Evolutionary conservation across 2,113 vertebrate genomes (phyloP).

Genomic region (Callocephalon fimbriatum): DNA sequence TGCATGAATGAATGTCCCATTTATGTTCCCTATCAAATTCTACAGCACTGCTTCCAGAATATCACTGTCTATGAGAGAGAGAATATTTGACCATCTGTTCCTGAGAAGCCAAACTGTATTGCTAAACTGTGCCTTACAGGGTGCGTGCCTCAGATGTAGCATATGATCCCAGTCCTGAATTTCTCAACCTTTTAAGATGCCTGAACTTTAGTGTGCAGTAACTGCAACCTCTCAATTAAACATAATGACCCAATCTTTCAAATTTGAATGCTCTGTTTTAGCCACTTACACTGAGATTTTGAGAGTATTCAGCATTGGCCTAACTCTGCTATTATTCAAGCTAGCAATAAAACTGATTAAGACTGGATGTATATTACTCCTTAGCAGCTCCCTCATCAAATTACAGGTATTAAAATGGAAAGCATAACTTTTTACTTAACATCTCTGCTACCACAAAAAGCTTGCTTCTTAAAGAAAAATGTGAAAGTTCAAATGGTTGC

Average conservation of each 20-base stretch:
- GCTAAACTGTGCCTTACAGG: not conserved
- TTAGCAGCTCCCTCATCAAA: not conserved
- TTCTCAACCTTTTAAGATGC: not conserved
- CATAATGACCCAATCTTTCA: not conserved
- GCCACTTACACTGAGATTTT: not conserved
- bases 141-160: not conserved
- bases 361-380: not conserved
- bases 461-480: not conserved
- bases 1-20: not conserved
- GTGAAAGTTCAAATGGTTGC: not conserved
- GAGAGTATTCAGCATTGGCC: not conserved
- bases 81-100: not conserved
- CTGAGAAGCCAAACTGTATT: not conserved
- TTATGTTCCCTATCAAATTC: not conserved
- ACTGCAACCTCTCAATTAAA: not conserved
- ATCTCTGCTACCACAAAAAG: not conserved
- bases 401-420: not conserved
- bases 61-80: not conserved
- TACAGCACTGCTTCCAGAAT: not conserved
- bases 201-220: not conserved
- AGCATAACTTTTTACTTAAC: not conserved
- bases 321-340: not conserved
- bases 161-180: not conserved
- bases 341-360: not conserved
- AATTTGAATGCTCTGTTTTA: not conserved